Conservation (phyloP, 2,797 vertebrate genomes). For the Cynopterus sphinx region DNA sequence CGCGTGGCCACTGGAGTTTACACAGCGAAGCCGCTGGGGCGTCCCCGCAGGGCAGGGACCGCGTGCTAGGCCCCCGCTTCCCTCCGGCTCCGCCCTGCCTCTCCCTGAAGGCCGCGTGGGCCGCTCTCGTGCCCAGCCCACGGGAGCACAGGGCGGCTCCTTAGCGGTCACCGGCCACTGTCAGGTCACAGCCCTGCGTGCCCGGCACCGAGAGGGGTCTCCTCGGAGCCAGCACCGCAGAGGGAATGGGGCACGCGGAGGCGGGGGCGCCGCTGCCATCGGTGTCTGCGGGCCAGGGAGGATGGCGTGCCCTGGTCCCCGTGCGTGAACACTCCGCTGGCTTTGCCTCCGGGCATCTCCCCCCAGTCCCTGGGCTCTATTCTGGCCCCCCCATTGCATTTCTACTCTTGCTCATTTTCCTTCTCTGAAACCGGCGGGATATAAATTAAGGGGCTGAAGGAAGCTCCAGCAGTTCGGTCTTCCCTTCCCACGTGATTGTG, state of each 20-base stretch:
- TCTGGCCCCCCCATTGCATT: neutral
- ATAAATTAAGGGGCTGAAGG: neutral
- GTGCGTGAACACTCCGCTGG: neutral
- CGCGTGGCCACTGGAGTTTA: slow-evolving; percentile 72
- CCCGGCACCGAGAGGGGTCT: neutral
- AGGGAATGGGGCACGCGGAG: fast-evolving
- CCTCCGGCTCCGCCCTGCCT: neutral
- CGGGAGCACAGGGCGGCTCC: neutral
- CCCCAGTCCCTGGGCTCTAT: neutral
- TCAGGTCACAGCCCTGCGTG: neutral
- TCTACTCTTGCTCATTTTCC: neutral
- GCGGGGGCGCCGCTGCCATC: neutral
- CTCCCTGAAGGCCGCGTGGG: neutral
- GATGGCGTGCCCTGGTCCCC: neutral
- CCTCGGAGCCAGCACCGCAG: neutral
- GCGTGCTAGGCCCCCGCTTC: slow-evolving; percentile 8
- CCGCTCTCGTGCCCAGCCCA: neutral
- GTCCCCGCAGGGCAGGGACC: neutral
- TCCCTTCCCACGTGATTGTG: neutral
- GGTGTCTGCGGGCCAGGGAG: neutral
- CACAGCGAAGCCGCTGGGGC: slow-evolving; percentile 13
- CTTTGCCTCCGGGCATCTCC: neutral
- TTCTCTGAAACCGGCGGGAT: neutral
- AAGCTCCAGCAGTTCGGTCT: neutral
- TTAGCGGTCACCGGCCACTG: neutral